A percentile compares a stretch with the other conserved stretches of the same genome.
phyloP scores from a whole-genome alignment of 2,888 invertebrate species.

The Cantharis rustica region DNA sequence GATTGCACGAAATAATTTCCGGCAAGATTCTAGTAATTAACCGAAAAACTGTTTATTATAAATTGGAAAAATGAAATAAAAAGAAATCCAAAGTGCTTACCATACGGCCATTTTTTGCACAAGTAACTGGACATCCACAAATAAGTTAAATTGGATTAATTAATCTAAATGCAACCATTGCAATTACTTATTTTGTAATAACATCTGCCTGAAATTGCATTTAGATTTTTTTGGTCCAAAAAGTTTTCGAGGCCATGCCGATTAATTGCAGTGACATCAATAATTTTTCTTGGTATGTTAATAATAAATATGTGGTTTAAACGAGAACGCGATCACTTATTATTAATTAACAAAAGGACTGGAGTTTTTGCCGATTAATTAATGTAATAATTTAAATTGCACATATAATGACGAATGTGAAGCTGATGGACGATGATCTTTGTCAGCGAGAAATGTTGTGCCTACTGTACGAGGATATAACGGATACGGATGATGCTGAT shows the following conservation, averaged over 20 bases:
- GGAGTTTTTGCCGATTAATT: conserved; percentile 23
- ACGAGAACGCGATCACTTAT: conserved; percentile 13
- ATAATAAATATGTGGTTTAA: conserved; percentile 8
- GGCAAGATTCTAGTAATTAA: too few species aligned
- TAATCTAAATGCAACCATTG: not conserved
- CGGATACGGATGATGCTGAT: conserved; percentile 17
- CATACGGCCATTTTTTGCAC: not conserved
- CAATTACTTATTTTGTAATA: not conserved
- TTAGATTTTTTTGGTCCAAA: not conserved
- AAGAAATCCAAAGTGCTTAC: not conserved
- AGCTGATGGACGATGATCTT: conserved; percentile 20
- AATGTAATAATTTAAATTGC: conserved; percentile 16
- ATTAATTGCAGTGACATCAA: conserved; percentile 17
- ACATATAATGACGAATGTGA: conserved; percentile 26
- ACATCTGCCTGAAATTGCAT: not conserved
- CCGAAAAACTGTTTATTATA: not conserved
- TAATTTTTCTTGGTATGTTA: conserved; percentile 10
- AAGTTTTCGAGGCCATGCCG: not conserved
- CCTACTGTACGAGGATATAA: not conserved
- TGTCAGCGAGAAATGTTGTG: conserved; percentile 18
- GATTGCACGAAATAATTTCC: too few species aligned
- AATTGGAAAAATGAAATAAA: too few species aligned
- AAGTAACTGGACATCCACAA: not conserved
- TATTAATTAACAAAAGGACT: conserved; percentile 16
- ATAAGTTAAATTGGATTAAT: not conserved